These are phyloP conservation scores for Phyllostomus hastatus DNA, from an alignment of 2,113 vertebrate genomes.

Conservation along the genomic window DNA sequence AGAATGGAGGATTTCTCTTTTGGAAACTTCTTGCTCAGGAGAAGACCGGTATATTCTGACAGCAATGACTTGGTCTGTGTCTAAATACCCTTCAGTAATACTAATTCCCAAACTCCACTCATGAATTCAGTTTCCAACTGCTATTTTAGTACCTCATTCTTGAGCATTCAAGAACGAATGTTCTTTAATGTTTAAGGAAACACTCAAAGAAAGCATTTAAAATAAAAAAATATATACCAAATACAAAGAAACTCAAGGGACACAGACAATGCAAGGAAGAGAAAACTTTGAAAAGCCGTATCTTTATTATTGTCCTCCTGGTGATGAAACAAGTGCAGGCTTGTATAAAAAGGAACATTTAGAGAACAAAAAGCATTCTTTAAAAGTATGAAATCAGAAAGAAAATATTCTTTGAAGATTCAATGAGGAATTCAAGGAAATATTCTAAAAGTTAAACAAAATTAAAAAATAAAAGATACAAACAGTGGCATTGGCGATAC, in stretches of 20 bases:
- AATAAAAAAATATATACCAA: background rate
- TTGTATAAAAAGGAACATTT: background rate
- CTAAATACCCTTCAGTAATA: background rate
- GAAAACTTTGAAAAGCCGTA: background rate
- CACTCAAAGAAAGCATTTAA: slow-evolving; percentile 11
- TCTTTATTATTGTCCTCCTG: background rate
- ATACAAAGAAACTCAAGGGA: background rate
- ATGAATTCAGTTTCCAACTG: background rate
- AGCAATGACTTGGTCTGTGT: background rate
- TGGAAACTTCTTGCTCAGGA: background rate
- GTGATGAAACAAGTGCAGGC: background rate
- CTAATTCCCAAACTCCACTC: background rate
- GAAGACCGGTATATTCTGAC: background rate
- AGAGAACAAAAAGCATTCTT: background rate
- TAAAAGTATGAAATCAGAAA: slow-evolving; percentile 4
- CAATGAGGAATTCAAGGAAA: background rate
- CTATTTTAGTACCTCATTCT: background rate
- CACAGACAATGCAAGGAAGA: background rate
- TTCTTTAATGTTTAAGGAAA: background rate
- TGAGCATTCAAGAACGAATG: background rate
- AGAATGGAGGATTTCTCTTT: background rate
- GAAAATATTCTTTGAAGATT: background rate
- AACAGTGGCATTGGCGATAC: background rate
- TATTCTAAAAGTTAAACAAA: slow-evolving; percentile 11
- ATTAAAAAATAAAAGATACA: background rate